Percentiles rank a stretch among this genome's conserved stretches.
Conservation (phyloP, 2,113 vertebrate species). For the Hirundichthys speculiger region DNA sequence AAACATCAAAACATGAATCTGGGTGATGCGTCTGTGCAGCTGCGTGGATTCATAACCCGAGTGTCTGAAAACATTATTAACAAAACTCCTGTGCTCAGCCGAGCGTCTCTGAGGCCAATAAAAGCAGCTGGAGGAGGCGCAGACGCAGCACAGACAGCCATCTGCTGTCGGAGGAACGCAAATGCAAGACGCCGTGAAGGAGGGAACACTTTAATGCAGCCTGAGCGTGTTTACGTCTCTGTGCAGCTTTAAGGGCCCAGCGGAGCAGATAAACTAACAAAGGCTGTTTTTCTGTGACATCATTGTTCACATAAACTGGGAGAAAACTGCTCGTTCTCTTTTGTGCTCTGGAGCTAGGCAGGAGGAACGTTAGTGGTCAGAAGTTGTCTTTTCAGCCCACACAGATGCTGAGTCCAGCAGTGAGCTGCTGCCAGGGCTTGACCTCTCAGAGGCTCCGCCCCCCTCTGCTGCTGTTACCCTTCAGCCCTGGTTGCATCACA, state of each 20-base stretch:
- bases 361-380: constrained; percentile 55
- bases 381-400: constrained; percentile 60
- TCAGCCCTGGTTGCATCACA: constrained; percentile 27
- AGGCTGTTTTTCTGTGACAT: constrained; percentile 43
- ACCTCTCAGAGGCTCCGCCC: constrained; percentile 54
- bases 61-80: constrained; percentile 78
- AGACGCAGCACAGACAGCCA: constrained; percentile 70
- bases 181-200: constrained; percentile 30
- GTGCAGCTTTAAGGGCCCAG: constrained; percentile 53
- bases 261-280: constrained; percentile 45
- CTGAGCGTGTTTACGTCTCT: constrained; percentile 11
- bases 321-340: constrained; percentile 33
- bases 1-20: constrained; percentile 80
- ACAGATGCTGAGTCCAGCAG: constrained; percentile 68
- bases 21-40: constrained; percentile 70
- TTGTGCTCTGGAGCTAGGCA: constrained; percentile 26
- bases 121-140: constrained; percentile 41
- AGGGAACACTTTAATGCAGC: constrained; percentile 21
- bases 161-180: constrained; percentile 59
- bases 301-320: constrained; percentile 46
- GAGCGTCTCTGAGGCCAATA: constrained; percentile 59
- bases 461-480: constrained; percentile 26
- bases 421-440: constrained; percentile 55
- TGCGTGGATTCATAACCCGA: constrained; percentile 79
- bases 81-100: constrained; percentile 67